phyloP scores from a whole-genome alignment of 2,888 invertebrate species.

The Leptopilina syphax region DNA sequence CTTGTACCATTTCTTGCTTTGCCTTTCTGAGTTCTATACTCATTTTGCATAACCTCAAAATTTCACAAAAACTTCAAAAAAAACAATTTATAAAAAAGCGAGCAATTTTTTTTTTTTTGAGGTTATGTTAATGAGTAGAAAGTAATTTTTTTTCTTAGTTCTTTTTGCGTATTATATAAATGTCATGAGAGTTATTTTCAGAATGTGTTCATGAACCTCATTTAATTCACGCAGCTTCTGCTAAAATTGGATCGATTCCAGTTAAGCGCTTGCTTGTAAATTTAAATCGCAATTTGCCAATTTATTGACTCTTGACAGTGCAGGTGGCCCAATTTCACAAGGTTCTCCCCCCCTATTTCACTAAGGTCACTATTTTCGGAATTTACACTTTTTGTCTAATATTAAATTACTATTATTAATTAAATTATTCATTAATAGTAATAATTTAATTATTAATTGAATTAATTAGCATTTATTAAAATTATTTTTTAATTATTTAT shows the following conservation, averaged over 20 bases:
- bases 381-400: not conserved
- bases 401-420: no score
- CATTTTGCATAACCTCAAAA: no score
- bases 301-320: conserved; percentile 8
- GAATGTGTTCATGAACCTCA: conserved; percentile 15
- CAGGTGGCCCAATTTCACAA: conserved; percentile 1
- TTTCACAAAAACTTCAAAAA: no score
- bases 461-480: no score
- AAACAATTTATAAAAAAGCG: no score
- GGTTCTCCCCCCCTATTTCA: not conserved
- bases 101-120: no score
- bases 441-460: no score
- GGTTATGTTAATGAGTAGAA: conserved; percentile 1
- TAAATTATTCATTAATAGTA: no score
- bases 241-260: conserved; percentile 6
- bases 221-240: not conserved
- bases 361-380: not conserved
- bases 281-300: conserved; percentile 22
- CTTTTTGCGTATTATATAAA: not conserved
- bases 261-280: conserved; percentile 6
- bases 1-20: no score
- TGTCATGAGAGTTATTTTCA: not conserved
- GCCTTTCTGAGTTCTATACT: no score
- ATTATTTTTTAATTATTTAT: no score
- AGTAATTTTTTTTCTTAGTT: not conserved